Conservation (phyloP, 2,113 vertebrate genomes). For the Laticauda laticaudata region DNA sequence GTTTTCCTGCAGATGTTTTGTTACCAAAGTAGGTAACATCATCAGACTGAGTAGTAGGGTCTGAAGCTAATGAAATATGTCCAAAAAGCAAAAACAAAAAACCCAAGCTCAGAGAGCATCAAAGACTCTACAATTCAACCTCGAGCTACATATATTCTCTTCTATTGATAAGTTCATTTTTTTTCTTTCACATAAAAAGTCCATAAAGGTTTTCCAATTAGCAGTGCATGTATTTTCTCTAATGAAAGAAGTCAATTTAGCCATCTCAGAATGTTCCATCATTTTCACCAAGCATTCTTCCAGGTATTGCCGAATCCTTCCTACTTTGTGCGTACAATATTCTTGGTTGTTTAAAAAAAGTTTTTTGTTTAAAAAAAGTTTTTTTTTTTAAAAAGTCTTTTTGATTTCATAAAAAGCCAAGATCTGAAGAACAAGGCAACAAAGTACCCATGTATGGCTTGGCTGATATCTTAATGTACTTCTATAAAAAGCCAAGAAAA, state of each 20-base stretch:
- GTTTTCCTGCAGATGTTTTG: neutral
- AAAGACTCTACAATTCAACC: neutral
- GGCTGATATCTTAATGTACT: slow-evolving; percentile 17
- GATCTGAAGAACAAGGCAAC: slow-evolving; percentile 32
- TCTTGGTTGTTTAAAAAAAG: neutral
- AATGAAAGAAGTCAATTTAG: neutral
- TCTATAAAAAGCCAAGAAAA: slow-evolving; percentile 35
- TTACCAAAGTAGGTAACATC: neutral
- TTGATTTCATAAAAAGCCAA: slow-evolving; percentile 4
- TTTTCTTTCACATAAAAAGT: neutral
- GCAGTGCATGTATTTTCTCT: neutral
- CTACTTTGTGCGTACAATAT: neutral
- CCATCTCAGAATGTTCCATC: neutral
- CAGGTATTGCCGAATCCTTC: neutral
- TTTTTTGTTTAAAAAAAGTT: neutral
- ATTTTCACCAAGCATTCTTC: neutral
- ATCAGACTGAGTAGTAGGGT: neutral
- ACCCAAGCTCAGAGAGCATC: neutral
- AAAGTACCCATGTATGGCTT: slow-evolving; percentile 2
- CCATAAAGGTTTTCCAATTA: neutral
- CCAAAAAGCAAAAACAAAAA: no score
- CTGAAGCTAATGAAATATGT: neutral
- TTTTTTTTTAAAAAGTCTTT: neutral
- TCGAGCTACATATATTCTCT: neutral
- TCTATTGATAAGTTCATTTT: neutral